Evolutionary conservation across 2,797 vertebrate genomes (phyloP), one percentile per base, ranked within the genome.

Genomic region (Heteromormyrus szaboi): DNA sequence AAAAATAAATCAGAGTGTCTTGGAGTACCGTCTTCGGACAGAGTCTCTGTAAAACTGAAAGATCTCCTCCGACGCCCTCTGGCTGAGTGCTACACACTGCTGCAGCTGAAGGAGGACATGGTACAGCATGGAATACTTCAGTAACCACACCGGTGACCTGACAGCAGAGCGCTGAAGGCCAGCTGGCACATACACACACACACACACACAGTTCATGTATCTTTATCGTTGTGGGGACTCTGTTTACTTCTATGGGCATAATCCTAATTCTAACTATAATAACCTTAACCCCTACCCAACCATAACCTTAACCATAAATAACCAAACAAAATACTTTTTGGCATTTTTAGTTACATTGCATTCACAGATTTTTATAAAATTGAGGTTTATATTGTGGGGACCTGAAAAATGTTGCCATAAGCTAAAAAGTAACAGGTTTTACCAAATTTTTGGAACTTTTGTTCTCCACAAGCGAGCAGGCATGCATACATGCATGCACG

Each of bases 21-120:
- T 99, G 90, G 97, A 99, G 91, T 97, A 98, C 56, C 96, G 94
- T n/a, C 97, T 95, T 56, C 90, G 93, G 68, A 97, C 93, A 0
- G 97, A 97, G 89, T 98, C 96, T 50, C 97, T 96, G 94, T 97
- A 98, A 95, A 99, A 99, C 89, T 94, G 94, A 93, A 99, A 99
- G 92, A 99, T 90, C 50, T 96, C 94, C 89, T 96, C 94, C 0
- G 98, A 96, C 0, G 97, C 96, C 0, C 92, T 94, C 93, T 97
- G 97, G 76, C 98, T 97, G 0, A 96, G 91, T 0, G 95, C 97
- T 9, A 98, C 94, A 88, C 97, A 97, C 91, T 96, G 96, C 94
- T 99, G 98, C 92, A 98, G 94, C 98, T 99, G 96, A 0, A 53
- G 2, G 17, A 0, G 8, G 59, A 68, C 17, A 89, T 7, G 86